Evolutionary conservation across 2,888 invertebrate genomes (phyloP).

Genomic region (Orthosia incerta): DNA sequence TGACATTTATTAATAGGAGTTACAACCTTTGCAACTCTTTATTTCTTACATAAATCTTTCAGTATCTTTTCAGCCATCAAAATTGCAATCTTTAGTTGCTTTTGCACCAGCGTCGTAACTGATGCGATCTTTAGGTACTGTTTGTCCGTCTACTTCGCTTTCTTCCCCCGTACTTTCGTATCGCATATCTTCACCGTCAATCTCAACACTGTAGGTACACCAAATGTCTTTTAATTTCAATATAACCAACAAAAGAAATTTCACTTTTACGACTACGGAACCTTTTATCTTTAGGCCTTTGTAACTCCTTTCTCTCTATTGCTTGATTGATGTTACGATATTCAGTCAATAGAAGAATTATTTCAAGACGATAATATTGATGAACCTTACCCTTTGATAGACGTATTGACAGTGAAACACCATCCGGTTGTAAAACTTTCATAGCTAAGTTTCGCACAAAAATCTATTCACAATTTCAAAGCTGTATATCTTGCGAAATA

Average conservation of each 20-base stretch:
- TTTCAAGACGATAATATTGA: slow-evolving; percentile 58
- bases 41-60: slow-evolving; percentile 18
- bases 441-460: slow-evolving; percentile 64
- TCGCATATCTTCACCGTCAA: slow-evolving; percentile 60
- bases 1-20: slow-evolving; percentile 4
- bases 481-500: slow-evolving; percentile 49
- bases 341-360: slow-evolving; percentile 60
- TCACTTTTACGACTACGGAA: slow-evolving; percentile 63
- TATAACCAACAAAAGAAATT: slow-evolving; percentile 67
- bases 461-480: slow-evolving; percentile 66
- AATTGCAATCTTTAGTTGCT: slow-evolving; percentile 34
- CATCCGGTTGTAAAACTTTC: slow-evolving; percentile 69
- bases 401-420: slow-evolving; percentile 46
- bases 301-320: slow-evolving; percentile 65
- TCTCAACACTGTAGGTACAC: slow-evolving; percentile 44
- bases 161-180: slow-evolving; percentile 62
- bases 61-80: slow-evolving; percentile 30
- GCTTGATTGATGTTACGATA: slow-evolving; percentile 64
- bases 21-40: not conserved
- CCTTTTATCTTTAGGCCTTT: slow-evolving; percentile 60
- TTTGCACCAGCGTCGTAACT: slow-evolving; percentile 41
- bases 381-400: slow-evolving; percentile 64
- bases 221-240: slow-evolving; percentile 67
- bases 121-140: slow-evolving; percentile 52
- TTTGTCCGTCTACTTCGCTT: slow-evolving; percentile 52